Base-by-base conservation (phyloP, 2,113 vertebrate species). In the Coturnix japonica region DNA sequence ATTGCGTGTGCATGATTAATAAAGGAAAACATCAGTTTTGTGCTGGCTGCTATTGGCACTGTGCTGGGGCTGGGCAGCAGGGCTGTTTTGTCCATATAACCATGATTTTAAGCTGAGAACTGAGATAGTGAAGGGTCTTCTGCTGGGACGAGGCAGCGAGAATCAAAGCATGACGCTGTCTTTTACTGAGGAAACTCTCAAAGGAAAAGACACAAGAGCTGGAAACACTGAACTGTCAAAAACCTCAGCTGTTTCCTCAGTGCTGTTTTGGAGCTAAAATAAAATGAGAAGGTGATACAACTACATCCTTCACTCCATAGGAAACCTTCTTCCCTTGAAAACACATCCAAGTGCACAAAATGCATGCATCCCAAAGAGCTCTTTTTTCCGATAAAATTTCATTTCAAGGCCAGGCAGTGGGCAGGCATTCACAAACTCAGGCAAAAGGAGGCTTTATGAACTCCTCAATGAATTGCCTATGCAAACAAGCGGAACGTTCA, bases 1-100 rank as follows among this genome's bases (percentile, higher is more conserved):
- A 54, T 89, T 89, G 81, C n/a, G 85, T 65, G 95, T 76, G 72
- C 54, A n/a, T 93, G 95, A 96, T 97, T 93, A 96, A 94, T 56
- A 28, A 87, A 64, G 94, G 81, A 94, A 93, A 96, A 95, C 84
- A 81, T 47, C 43, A 47, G 17, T 13, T 85, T 31, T 35, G 78
- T 54, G 59, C 81, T 2, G 73, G 85, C 73, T 5, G 41, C 75
- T 23, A 1, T 21, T 83, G 92, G 87, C 82, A 90, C 46, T 0
- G 13, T 3, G 2, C 67, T 5, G 2, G 22, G 49, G 35, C 77
- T 74, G 77, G 93, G 88, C 65, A 87, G 69, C n/a, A 11, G 60
- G 82, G 67, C 72, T 9, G 59, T 22, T 87, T 74, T 93, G 47
- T 61, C 70, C 57, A 33, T 41, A 3, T 85, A 31, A 26, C 65